Evolutionary conservation across 2,113 vertebrate species (phyloP), one percentile per base, ranked within the genome.

Genomic region (Passer montanus): DNA sequence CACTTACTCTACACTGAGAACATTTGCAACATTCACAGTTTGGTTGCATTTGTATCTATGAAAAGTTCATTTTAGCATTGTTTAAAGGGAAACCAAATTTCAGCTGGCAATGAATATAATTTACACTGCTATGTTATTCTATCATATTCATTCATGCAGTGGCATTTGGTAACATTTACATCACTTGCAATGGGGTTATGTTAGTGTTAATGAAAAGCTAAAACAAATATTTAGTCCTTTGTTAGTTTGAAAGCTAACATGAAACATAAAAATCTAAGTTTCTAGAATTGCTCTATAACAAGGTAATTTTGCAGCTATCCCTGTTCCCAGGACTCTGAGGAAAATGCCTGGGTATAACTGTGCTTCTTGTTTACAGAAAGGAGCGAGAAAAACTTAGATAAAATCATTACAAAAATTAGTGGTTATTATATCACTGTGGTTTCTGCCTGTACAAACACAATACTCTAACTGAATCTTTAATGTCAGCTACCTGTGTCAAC

Each of bases 71-170:
- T 90, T 86, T 77, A 83, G 7, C 21, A 19, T 69, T 76, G 49
- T 85, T 90, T 88, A 92, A 95, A 92, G 52, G 24, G 58, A 85
- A 95, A 88, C 85, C 26, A 92, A 83, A 93, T 69, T 93, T 90
- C 89, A 84, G 31, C 33, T 74, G 24, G 28, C 37, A 93, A 81
- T 37, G 28, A 80, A 76, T 76, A 46, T 41, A 56, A 77, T 79
- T 77, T 69, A 23, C 6, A 41, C 7, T 70, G 26, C 46, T 73
- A 20, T 24, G 28, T 84, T 92, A 69, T 76, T 86, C 63, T 77
- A 23, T 52, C n/a, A 9, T n/a, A 56, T 83, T 93, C 63, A 82
- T 90, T 88, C 44, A 73, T 46, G 35, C 50, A 62, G 31, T 73
- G 79, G 68, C 37, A 84, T 96, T 95, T 77, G 28, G 41, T 62